Conservation (phyloP, 2,888 invertebrate genomes). For the Melanotus villosus region DNA sequence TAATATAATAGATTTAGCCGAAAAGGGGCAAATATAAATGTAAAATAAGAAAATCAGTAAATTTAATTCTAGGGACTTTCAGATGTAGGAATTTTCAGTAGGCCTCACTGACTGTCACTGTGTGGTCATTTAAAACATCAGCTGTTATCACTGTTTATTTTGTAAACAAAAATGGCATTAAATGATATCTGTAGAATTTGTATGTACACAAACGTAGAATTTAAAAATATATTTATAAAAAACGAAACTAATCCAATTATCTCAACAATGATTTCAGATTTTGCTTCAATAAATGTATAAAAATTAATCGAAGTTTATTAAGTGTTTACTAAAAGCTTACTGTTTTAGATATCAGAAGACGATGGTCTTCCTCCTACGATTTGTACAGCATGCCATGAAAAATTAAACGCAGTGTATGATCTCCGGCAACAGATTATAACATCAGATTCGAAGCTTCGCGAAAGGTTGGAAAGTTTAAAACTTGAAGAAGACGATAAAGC, state of each 20-base stretch:
- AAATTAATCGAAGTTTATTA: not conserved
- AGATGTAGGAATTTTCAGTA: too few species aligned
- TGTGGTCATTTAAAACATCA: too few species aligned
- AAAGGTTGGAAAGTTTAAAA: not conserved
- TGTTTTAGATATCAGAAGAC: conserved; percentile 26
- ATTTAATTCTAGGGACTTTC: too few species aligned
- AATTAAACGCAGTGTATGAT: conserved; percentile 11
- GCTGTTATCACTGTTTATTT: not conserved
- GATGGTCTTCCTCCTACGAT: conserved; percentile 31
- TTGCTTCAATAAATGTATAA: conserved; percentile 29
- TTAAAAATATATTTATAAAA: conserved; percentile 27
- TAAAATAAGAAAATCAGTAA: too few species aligned
- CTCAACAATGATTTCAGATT: conserved; percentile 24
- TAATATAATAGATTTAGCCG: too few species aligned
- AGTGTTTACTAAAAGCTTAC: not conserved
- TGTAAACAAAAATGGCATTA: not conserved
- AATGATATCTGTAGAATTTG: conserved; percentile 27
- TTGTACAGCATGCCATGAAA: conserved; percentile 28
- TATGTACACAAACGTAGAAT: conserved; percentile 20
- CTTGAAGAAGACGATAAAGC: not conserved
- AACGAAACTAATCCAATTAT: conserved; percentile 18
- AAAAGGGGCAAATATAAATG: too few species aligned
- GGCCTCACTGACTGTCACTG: too few species aligned
- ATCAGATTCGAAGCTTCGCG: conserved; percentile 26
- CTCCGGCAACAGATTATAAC: conserved; percentile 33